Conservation (phyloP, 2,888 invertebrate genomes). For the Fragum sueziense region DNA sequence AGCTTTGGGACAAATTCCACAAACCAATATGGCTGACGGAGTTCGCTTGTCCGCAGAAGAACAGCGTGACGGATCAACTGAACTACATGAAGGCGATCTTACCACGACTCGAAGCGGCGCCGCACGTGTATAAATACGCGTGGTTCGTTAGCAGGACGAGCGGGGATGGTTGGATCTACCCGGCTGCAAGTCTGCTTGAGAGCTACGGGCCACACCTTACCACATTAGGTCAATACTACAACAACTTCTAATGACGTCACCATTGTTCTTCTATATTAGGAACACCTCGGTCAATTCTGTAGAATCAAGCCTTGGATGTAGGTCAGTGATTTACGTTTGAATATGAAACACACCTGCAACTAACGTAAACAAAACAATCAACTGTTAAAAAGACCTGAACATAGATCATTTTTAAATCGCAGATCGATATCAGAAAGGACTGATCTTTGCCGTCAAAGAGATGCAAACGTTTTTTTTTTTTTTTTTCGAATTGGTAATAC, state of each 20-base stretch:
- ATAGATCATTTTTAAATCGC: too few species aligned
- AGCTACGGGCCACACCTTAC: constrained; percentile 46
- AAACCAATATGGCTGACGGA: constrained; percentile 61
- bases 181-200: constrained; percentile 51
- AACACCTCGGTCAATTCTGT: too few species aligned
- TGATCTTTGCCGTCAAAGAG: too few species aligned
- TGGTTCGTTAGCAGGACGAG: constrained; percentile 13
- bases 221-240: constrained; percentile 56
- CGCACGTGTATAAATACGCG: constrained; percentile 64
- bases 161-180: constrained; percentile 32
- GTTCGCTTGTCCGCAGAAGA: constrained; percentile 56
- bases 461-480: too few species aligned
- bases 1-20: constrained; percentile 34
- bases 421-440: too few species aligned
- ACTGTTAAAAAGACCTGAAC: too few species aligned
- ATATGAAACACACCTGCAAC: too few species aligned
- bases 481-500: too few species aligned
- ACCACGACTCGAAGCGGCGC: constrained; percentile 94
- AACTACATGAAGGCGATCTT: constrained; percentile 86
- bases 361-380: too few species aligned
- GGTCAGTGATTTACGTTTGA: too few species aligned
- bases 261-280: too few species aligned
- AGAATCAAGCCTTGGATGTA: too few species aligned
- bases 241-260: constrained; percentile 32
- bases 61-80: constrained; percentile 25